These are phyloP conservation scores for Raja brachyura DNA, from an alignment of 2,113 vertebrate species.

Conservation along the genomic window DNA sequence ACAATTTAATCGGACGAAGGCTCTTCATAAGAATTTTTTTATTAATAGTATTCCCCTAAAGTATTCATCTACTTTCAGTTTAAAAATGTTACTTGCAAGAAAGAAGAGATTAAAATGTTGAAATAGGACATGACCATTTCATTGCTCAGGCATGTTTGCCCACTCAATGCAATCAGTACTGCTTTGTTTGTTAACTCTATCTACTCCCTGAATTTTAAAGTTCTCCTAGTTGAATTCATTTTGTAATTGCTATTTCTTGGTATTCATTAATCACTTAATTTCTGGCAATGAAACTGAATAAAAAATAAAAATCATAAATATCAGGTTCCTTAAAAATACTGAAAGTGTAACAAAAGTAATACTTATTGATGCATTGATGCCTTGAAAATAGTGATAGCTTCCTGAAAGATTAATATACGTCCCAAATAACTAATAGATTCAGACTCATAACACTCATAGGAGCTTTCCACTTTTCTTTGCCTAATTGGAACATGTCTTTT, in stretches of 20 bases:
- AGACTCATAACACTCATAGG: neutral
- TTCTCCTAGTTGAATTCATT: neutral
- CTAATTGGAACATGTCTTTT: neutral
- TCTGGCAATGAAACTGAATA: neutral
- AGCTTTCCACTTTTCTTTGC: neutral
- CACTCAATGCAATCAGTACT: neutral
- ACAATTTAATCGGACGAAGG: neutral
- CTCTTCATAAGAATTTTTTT: neutral
- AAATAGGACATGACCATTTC: too few species aligned
- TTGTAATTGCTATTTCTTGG: neutral
- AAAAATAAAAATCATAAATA: neutral
- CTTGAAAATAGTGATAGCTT: neutral
- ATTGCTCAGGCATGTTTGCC: neutral
- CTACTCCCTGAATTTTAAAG: neutral
- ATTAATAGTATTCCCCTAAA: neutral
- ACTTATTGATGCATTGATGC: neutral
- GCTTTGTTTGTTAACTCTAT: too few species aligned
- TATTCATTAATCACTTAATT: neutral
- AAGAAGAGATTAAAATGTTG: too few species aligned
- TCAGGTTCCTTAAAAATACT: neutral
- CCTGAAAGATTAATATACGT: neutral
- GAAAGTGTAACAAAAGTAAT: neutral
- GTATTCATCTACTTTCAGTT: neutral
- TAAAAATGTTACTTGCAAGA: neutral
- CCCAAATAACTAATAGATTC: neutral